phyloP scores from a whole-genome alignment of 1,140 invertebrate genomes.

The Bemisia tabaci region DNA sequence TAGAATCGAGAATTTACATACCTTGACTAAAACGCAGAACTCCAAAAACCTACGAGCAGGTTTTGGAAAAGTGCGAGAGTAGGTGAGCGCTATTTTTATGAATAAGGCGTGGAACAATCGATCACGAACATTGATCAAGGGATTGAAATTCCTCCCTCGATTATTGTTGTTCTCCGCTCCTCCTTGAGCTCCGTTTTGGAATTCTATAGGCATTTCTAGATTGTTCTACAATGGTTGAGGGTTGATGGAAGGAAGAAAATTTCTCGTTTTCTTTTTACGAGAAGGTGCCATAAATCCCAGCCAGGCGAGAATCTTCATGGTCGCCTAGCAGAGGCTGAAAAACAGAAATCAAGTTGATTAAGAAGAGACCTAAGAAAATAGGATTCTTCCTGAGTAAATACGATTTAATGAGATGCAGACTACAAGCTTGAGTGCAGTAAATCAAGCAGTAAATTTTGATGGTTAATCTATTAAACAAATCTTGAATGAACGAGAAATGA shows the following conservation, averaged over 20 bases:
- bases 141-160: constrained; percentile 37
- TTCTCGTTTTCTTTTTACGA: neutral
- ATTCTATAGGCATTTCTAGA: neutral
- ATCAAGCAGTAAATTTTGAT: too few relatives aligned
- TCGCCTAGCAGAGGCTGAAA: too few relatives aligned
- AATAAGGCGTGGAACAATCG: constrained; percentile 92
- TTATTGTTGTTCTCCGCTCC: constrained; percentile 11
- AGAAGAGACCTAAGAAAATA: too few relatives aligned
- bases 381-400: too few relatives aligned
- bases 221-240: neutral
- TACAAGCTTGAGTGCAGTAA: too few relatives aligned
- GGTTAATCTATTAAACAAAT: too few relatives aligned
- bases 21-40: constrained; percentile 77
- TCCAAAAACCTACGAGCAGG: constrained; percentile 77
- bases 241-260: neutral
- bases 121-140: constrained; percentile 72
- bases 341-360: too few relatives aligned
- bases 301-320: too few relatives aligned
- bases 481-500: too few relatives aligned
- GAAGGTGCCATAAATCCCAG: neutral
- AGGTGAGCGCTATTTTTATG: constrained; percentile 76
- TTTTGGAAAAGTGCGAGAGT: constrained; percentile 77
- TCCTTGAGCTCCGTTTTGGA: neutral
- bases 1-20: too few relatives aligned
- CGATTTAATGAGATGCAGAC: too few relatives aligned